Evolutionary conservation across 1,140 invertebrate genomes (phyloP).

Genomic region (Bombus confusus): DNA sequence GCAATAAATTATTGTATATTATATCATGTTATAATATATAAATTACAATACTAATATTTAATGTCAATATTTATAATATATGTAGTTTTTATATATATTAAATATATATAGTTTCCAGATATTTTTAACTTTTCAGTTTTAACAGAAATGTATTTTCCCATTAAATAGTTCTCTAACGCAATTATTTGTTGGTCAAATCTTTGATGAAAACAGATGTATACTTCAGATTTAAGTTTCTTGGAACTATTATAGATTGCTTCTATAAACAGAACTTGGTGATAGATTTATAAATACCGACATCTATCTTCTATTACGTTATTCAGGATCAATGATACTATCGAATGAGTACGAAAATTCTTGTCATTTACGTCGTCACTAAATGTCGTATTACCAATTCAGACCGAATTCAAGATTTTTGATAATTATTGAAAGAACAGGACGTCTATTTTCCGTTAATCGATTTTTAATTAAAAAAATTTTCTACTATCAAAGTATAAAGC

Average conservation of each 20-base stretch:
- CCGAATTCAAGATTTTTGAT: neutral
- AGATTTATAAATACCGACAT: neutral
- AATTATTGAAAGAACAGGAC: neutral
- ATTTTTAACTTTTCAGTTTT: too few species aligned
- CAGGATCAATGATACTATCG: neutral
- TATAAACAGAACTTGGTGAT: too few species aligned
- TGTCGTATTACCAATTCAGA: neutral
- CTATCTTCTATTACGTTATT: neutral
- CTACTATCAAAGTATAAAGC: neutral
- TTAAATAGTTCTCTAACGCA: too few species aligned
- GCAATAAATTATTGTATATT: too few species aligned
- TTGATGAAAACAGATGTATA: neutral
- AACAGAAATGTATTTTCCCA: too few species aligned
- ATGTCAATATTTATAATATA: too few species aligned
- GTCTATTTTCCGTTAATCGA: neutral
- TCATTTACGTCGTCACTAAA: neutral
- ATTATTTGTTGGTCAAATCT: neutral
- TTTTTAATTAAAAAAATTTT: too few species aligned
- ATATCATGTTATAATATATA: too few species aligned
- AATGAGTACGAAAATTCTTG: neutral
- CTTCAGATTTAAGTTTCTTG: too few species aligned
- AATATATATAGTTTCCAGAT: too few species aligned
- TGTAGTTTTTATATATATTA: too few species aligned
- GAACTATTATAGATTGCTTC: neutral
- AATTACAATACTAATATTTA: too few species aligned